Percentiles rank a stretch among this genome's conserved stretches.
phyloP scores from a whole-genome alignment of 2,797 vertebrate genomes.

The Halcyon badia region DNA sequence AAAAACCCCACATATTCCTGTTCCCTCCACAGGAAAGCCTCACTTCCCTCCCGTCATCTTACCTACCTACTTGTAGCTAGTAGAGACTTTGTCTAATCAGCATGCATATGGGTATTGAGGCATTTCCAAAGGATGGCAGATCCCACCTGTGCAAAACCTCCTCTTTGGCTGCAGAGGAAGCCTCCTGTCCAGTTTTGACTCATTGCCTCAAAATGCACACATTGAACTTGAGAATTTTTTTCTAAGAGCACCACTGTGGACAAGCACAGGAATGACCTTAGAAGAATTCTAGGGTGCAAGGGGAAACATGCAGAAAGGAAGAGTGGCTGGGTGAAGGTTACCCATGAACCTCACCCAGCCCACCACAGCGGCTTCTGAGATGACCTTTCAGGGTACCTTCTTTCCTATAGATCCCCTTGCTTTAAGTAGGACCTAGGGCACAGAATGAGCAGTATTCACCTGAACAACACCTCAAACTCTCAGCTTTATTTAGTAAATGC shows the following conservation, averaged over 20 bases:
- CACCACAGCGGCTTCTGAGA: neutral
- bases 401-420: neutral
- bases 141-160: neutral
- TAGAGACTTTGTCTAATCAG: neutral
- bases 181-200: neutral
- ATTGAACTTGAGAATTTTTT: neutral
- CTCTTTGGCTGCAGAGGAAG: neutral
- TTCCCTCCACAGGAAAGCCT: neutral
- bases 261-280: neutral
- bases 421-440: neutral
- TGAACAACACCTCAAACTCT: neutral
- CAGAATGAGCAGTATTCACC: neutral
- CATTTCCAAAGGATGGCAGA: neutral
- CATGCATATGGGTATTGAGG: neutral
- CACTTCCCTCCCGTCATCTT: neutral
- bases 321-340: neutral
- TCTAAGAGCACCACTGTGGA: neutral
- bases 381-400: neutral
- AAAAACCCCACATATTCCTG: neutral
- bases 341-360: neutral
- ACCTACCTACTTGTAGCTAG: neutral
- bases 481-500: neutral
- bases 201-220: neutral
- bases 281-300: fast-evolving
- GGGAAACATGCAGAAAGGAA: neutral